A percentile compares a stretch with the other conserved stretches of the same genome.
Evolutionary conservation across 2,888 invertebrate species (phyloP).

Genomic region (Caenorhabditis auriculariae): DNA sequence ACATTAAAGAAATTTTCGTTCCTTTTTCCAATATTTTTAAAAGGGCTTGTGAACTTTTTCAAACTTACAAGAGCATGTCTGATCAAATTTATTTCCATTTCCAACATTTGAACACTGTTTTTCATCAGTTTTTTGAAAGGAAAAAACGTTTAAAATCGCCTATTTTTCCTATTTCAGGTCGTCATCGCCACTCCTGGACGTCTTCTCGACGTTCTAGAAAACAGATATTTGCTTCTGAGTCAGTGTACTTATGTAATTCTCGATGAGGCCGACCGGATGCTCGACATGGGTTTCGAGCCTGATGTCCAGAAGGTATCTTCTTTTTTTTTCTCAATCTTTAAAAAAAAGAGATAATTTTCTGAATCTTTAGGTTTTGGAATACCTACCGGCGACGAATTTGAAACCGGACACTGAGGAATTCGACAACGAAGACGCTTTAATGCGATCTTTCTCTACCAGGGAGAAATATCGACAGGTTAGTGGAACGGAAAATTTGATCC

Average conservation of each 20-base stretch:
- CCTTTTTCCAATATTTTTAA: too few species aligned
- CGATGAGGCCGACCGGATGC: constrained; percentile 92
- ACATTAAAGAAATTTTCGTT: too few species aligned
- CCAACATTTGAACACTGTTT: too few species aligned
- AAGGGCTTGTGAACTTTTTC: too few species aligned
- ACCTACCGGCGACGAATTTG: constrained; percentile 94
- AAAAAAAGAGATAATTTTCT: not conserved
- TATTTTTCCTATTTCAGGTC: constrained; percentile 71
- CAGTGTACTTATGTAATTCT: constrained; percentile 94
- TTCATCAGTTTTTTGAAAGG: too few species aligned
- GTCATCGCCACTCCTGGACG: constrained; percentile 99
- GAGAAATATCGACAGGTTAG: constrained; percentile 93
- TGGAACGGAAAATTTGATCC: too few species aligned
- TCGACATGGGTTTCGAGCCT: constrained; percentile 99
- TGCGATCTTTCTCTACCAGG: constrained; percentile 91
- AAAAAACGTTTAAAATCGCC: too few species aligned
- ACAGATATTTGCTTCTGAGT: constrained; percentile 90
- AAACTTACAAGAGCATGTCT: too few species aligned
- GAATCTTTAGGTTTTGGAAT: constrained; percentile 72
- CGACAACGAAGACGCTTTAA: constrained; percentile 85
- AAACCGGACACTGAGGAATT: constrained; percentile 98
- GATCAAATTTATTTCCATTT: too few species aligned
- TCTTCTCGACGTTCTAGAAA: constrained; percentile 96
- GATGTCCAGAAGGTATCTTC: constrained; percentile 82
- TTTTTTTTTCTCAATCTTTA: not conserved